Percentiles rank a stretch among this genome's conserved stretches.
These are phyloP conservation scores for Periphyllus acericola DNA, from an alignment of 2,888 invertebrate species.

Conservation along the genomic window DNA sequence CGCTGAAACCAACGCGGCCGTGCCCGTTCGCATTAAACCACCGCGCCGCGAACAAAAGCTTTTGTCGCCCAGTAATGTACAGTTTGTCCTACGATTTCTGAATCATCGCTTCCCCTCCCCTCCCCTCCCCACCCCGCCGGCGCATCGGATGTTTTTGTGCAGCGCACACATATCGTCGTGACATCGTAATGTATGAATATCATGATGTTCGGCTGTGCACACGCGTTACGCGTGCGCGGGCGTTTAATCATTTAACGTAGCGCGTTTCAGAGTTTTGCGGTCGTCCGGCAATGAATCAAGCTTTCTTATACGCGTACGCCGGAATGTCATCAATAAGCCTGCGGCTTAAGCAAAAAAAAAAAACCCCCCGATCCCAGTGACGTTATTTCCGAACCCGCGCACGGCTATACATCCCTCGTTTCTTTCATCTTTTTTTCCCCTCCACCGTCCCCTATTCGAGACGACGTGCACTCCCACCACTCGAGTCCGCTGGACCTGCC, in stretches of 20 bases:
- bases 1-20: no score
- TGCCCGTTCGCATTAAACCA: no score
- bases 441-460: background rate
- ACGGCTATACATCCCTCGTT: background rate
- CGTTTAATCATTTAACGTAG: constrained; percentile 18
- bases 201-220: constrained; percentile 2
- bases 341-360: constrained; percentile 48
- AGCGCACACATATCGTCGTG: no score
- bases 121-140: no score
- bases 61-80: no score
- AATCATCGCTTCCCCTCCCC: background rate
- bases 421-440: background rate
- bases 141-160: no score
- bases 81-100: background rate
- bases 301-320: constrained; percentile 16
- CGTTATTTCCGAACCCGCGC: background rate
- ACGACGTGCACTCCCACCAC: background rate
- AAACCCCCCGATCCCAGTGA: background rate
- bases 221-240: background rate
- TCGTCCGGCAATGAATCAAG: constrained; percentile 54
- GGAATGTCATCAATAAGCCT: constrained; percentile 45
- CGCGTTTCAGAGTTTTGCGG: background rate
- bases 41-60: no score
- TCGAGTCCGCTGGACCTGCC: background rate
- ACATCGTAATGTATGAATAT: no score